These are phyloP conservation scores for Euschistus heros DNA, from an alignment of 1,140 invertebrate genomes.

Conservation along the genomic window DNA sequence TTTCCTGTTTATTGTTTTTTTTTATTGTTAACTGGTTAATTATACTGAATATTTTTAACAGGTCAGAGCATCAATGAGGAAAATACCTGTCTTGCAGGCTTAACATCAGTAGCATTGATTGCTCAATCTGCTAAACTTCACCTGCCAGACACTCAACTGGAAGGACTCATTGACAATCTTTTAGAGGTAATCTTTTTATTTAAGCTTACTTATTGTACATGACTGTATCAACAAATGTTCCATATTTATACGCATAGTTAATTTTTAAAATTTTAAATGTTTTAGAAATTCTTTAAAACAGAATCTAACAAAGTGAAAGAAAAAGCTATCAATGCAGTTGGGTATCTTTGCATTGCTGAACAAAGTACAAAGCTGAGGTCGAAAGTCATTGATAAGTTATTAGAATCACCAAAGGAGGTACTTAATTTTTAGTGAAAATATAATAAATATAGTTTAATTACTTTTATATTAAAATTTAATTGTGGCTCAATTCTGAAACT, in stretches of 20 bases:
- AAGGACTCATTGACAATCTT: background rate
- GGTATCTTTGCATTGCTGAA: background rate
- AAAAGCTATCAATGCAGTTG: background rate
- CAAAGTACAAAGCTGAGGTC: background rate
- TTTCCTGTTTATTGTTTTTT: too few relatives aligned
- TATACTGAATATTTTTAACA: too few relatives aligned
- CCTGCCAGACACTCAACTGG: background rate
- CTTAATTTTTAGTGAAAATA: background rate
- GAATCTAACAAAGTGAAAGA: slow-evolving; percentile 8
- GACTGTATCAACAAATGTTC: too few relatives aligned
- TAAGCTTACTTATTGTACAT: too few relatives aligned
- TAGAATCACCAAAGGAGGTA: slow-evolving; percentile 17
- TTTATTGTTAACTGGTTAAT: too few relatives aligned
- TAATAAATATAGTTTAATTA: too few relatives aligned
- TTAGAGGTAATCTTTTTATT: background rate
- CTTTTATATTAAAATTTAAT: too few relatives aligned
- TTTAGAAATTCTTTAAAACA: slow-evolving; percentile 6
- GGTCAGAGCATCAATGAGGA: slow-evolving; percentile 4
- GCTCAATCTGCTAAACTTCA: slow-evolving; percentile 6
- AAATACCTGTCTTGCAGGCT: background rate
- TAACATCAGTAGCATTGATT: background rate
- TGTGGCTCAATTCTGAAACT: too few relatives aligned
- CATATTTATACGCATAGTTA: too few relatives aligned
- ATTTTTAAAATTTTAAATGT: slow-evolving; percentile 11
- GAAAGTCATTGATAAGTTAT: slow-evolving; percentile 18